These are phyloP conservation scores for Drosophila bocqueti DNA, from an alignment of 1,140 invertebrate species.

Conservation along the genomic window DNA sequence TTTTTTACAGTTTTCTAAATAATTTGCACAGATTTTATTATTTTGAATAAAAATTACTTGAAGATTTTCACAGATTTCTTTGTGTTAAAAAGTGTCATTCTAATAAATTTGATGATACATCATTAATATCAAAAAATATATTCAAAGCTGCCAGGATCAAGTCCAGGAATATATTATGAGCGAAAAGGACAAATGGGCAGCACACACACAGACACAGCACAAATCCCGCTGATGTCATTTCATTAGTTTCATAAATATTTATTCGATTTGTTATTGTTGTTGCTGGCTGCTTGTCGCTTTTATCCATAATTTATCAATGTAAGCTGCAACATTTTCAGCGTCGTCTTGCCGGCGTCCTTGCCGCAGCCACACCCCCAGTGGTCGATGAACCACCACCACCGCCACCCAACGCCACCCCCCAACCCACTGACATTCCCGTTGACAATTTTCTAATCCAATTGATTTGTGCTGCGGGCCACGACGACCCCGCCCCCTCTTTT, in stretches of 20 bases:
- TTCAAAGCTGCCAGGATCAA: background rate
- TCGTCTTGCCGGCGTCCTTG: slow-evolving; percentile 39
- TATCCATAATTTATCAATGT: slow-evolving; percentile 81
- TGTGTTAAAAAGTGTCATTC: background rate
- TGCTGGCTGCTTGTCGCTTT: slow-evolving; percentile 51
- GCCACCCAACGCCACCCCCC: background rate
- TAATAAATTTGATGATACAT: no score
- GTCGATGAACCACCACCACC: background rate
- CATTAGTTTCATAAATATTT: slow-evolving; percentile 83
- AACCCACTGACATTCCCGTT: slow-evolving; percentile 47
- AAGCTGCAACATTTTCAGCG: slow-evolving; percentile 68
- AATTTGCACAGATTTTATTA: background rate
- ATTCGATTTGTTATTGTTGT: slow-evolving; percentile 72
- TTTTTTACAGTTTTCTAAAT: no score
- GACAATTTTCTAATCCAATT: slow-evolving; percentile 83
- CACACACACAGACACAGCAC: slow-evolving; percentile 6
- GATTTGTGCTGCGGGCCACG: slow-evolving; percentile 76
- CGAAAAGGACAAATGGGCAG: background rate
- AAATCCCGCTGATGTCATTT: slow-evolving; percentile 73
- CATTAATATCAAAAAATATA: background rate
- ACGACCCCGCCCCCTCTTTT: slow-evolving; percentile 7
- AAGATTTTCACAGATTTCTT: background rate
- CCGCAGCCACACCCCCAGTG: background rate
- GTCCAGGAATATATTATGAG: background rate
- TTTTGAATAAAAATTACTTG: background rate